Base-by-base conservation (phyloP, 2,888 invertebrate species). In the Sarcophaga carnaria region DNA sequence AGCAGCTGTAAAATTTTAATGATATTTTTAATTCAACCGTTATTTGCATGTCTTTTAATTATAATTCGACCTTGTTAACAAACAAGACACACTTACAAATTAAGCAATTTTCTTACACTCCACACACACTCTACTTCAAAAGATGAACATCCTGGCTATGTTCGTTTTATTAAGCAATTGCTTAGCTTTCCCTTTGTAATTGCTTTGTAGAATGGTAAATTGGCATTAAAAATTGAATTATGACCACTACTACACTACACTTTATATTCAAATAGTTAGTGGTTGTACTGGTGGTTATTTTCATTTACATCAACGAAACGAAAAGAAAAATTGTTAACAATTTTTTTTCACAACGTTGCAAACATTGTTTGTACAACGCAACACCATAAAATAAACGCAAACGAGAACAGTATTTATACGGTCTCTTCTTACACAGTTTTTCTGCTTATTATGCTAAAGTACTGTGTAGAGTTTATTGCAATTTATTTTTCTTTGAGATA, bases 141-240 rank as follows among this genome's bases (percentile, higher is more conserved):
- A 37, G 37, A 10, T 2, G 37, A 10, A 37, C 37, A 10, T 37
- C 10, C 37, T 37, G 37, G 37, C 27, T 5, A 22, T 20, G 20
- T 45, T 74, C 47, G 37, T 8, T 37, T 60, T 27, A 37, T 78
- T 49, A n/a, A 25, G 54, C 49, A 17, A 6, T 69, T 54, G 4
- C 14, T 59, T 12, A 20, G 11, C 14, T 14, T 14, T 25, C 5
- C 22, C n/a, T 72, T 37, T 17, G 12, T 54, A 54, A 1, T 37
- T 37, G 37, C 37, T 10, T 2, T 2, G 37, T 2, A 37, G 10
- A 54, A 54, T 3, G 59, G 71, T 83, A 83, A 83, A 64, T 70
- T 76, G 59, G 25, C 64, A 76, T 71, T 60, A 66, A 64, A 70
- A 82, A 82, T 82, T 83, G 82, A 83, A 47, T 72, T 62, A 72